Evolutionary conservation across 2,797 vertebrate genomes (phyloP).

Genomic region (Syngnathus rostellatus): DNA sequence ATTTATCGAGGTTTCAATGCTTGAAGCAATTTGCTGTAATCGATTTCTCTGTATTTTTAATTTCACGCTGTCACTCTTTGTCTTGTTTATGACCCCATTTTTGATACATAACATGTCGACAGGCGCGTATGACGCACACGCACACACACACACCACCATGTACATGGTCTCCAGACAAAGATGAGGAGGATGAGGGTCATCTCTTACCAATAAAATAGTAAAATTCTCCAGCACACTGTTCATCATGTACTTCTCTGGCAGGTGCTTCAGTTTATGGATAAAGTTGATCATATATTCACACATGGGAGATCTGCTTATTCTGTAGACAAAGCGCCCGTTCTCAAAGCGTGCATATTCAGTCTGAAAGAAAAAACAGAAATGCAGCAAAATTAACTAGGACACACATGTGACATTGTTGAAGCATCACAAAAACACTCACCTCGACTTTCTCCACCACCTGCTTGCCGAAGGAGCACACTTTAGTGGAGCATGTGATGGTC

Average conservation of each 20-base stretch:
- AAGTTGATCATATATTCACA: conserved; percentile 99
- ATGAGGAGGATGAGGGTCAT: conserved; percentile 58
- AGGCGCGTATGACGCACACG: no score
- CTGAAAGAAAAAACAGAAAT: conserved; percentile 48
- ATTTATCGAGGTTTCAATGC: not conserved
- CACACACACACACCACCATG: not conserved
- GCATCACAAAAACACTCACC: conserved; percentile 61
- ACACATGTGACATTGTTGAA: not conserved
- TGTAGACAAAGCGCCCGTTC: conserved; percentile 93
- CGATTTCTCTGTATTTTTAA: not conserved
- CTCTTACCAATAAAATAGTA: conserved; percentile 93
- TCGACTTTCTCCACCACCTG: conserved; percentile 99
- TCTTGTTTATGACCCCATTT: not conserved
- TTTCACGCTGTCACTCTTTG: not conserved
- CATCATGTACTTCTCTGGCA: conserved; percentile 99
- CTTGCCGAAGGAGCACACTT: conserved; percentile 99
- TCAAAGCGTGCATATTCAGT: conserved; percentile 98
- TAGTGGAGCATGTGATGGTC: conserved; percentile 99
- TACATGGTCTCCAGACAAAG: no score
- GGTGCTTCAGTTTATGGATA: conserved; percentile 98
- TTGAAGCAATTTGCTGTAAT: not conserved
- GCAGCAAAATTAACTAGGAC: not conserved
- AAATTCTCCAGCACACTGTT: conserved; percentile 99
- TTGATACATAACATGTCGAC: not conserved
- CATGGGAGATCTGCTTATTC: conserved; percentile 98